Evolutionary conservation across 2,797 vertebrate genomes (phyloP), one percentile per base, ranked within the genome.

Genomic region (Microctenopoma lineatum): DNA sequence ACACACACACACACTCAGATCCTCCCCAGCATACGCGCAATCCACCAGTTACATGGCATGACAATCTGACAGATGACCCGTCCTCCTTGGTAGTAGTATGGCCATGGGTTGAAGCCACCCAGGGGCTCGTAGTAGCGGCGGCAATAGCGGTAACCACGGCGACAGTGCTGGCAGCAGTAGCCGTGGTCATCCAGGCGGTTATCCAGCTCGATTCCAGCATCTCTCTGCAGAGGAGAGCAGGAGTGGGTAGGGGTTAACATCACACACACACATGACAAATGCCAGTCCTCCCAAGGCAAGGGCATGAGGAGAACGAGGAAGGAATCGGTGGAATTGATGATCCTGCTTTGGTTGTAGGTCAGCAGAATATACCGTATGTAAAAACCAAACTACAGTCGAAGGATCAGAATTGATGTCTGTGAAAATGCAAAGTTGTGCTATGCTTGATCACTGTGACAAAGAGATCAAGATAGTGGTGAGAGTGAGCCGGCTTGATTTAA

Each of bases 11-110:
- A 57, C 47, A 21, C 45, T 93, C 92, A 99, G 83, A 98, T 89
- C 75, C 97, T 91, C 63, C 97, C 97, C 83, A 98, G 91, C 96
- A 98, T 99, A 48, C 97, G 94, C 0, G 97, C 96, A 4, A 98
- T 95, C 97, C 97, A 98, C 97, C 97, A 99, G 92, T 98, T 97
- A 91, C 98, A 98, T 25, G 97, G 98, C 98, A 98, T 98, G 83
- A 98, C 96, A 71, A 97, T 81, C 44, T 96, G 95, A 92, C 97
- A 98, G 92, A 98, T 96, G 81, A 97, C 96, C 36, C 96, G 90
- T 13, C 97, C 96, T 18, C 96, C 96, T 90, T 95, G 96, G 93
- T 98, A 98, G 92, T 95, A 98, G 92, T 99, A 98, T 0, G 98
- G 97, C 89, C 97, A 98, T 0, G 95, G 97, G 92, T 96, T 93